Percentiles rank a stretch among this genome's conserved stretches.
Conservation (phyloP, 2,113 vertebrate species). For the Esox niger region DNA sequence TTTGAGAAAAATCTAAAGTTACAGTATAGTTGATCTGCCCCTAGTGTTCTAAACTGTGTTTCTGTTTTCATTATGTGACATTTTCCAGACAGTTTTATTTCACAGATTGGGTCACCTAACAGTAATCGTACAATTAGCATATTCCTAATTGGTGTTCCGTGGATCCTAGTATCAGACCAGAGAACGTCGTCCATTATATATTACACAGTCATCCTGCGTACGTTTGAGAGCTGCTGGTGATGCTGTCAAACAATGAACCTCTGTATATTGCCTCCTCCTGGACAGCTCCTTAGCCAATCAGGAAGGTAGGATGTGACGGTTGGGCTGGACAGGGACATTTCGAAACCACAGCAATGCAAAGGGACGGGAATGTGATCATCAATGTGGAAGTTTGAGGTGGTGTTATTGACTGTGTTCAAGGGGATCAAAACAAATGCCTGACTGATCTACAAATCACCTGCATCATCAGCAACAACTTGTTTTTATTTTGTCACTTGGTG, state of each 20-base stretch:
- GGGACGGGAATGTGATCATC: conserved; percentile 53
- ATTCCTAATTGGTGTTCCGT: conserved; percentile 38
- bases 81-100: conserved; percentile 39
- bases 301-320: conserved; percentile 28
- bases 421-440: too few species aligned
- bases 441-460: too few species aligned
- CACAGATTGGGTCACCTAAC: conserved; percentile 32
- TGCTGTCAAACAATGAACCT: neutral
- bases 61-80: conserved; percentile 40
- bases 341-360: conserved; percentile 29
- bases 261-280: conserved; percentile 53
- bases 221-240: conserved; percentile 1
- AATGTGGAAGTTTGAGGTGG: conserved; percentile 35
- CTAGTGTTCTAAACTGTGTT: conserved; percentile 21
- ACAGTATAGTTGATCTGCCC: conserved; percentile 9
- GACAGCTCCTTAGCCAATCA: conserved; percentile 62
- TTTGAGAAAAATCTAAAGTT: conserved; percentile 18
- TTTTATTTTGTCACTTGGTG: too few species aligned
- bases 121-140: conserved; percentile 11
- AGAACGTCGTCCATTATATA: conserved; percentile 31
- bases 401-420: too few species aligned
- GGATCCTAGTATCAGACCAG: conserved; percentile 28
- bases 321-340: conserved; percentile 33
- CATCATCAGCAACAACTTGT: too few species aligned
- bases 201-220: conserved; percentile 13